Evolutionary conservation across 2,113 vertebrate species (phyloP).

Genomic region (Leptobrachium ailaonicum): DNA sequence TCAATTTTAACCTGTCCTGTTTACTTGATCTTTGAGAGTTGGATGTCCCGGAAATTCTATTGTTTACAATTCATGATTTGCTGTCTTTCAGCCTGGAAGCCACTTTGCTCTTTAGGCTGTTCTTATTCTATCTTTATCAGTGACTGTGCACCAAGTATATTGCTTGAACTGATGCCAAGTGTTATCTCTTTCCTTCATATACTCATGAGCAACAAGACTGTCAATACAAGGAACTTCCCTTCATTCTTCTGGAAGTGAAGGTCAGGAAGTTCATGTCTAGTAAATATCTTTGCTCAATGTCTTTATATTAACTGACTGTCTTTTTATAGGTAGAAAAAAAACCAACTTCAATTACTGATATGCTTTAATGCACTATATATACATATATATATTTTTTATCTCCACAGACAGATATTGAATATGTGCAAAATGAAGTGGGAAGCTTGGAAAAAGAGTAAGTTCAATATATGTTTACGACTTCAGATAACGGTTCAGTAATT

Average conservation of each 20-base stretch:
- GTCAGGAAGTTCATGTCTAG: neutral
- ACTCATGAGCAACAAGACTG: neutral
- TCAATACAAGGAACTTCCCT: neutral
- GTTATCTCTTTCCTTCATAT: neutral
- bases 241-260: neutral
- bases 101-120: too few relatives aligned
- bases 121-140: too few relatives aligned
- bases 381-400: conserved; percentile 39
- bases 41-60: too few relatives aligned
- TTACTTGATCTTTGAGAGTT: too few relatives aligned
- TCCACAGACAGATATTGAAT: conserved; percentile 87
- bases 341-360: neutral
- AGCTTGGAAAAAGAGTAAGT: conserved; percentile 95
- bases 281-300: neutral
- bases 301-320: neutral
- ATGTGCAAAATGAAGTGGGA: conserved; percentile 85
- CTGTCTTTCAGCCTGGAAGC: too few relatives aligned
- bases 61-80: too few relatives aligned
- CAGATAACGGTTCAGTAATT: too few relatives aligned
- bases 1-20: too few relatives aligned
- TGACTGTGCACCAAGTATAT: neutral
- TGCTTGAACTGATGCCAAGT: neutral
- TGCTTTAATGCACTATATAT: neutral
- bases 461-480: neutral
- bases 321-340: neutral